phyloP scores from a whole-genome alignment of 2,113 vertebrate species.

The Amazona guildingii region DNA sequence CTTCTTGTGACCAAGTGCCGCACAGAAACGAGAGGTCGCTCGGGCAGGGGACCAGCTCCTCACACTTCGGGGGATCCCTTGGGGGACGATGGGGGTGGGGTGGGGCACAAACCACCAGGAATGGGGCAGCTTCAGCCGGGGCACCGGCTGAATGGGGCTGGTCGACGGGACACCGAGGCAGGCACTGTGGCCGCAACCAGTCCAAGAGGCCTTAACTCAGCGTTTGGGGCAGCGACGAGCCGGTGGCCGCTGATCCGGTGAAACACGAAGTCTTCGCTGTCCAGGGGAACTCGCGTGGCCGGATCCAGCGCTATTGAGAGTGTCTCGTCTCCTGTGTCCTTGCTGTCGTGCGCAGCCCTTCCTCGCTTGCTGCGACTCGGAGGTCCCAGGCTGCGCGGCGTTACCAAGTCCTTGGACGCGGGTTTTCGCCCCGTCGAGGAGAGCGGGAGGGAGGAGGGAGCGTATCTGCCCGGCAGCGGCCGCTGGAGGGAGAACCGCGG shows the following conservation, averaged over 20 bases:
- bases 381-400: no score
- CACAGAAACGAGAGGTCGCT: background rate
- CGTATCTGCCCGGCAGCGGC: background rate
- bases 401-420: accelerated
- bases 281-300: background rate
- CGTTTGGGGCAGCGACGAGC: background rate
- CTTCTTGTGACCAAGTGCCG: background rate
- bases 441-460: no score
- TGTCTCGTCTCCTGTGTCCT: no score
- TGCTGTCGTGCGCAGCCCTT: background rate
- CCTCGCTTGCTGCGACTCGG: background rate
- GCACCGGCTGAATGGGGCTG: background rate
- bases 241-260: background rate
- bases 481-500: background rate
- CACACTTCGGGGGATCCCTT: background rate
- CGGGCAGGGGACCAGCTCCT: background rate
- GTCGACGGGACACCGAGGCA: accelerated
- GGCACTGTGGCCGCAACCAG: background rate
- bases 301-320: accelerated
- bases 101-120: background rate
- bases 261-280: background rate
- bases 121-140: no score
- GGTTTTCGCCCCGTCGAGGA: background rate
- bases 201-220: background rate
- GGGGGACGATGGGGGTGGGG: accelerated